A percentile compares a stretch with the other conserved stretches of the same genome.
phyloP scores from a whole-genome alignment of 2,797 vertebrate species.

The Betta splendens region DNA sequence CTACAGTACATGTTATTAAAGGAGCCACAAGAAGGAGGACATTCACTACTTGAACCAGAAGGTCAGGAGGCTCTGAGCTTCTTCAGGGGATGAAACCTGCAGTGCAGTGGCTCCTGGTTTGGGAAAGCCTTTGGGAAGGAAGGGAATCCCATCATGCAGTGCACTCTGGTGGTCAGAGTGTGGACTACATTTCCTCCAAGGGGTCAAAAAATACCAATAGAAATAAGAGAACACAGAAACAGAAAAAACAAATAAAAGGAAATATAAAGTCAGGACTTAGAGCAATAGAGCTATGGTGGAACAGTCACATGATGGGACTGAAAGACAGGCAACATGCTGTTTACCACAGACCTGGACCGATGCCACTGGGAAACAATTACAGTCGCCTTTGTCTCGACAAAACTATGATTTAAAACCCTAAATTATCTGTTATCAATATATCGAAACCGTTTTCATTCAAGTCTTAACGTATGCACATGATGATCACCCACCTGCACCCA shows the following conservation, averaged over 20 bases:
- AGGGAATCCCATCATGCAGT: constrained; percentile 55
- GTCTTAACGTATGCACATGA: background rate
- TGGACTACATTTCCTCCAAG: constrained; percentile 7
- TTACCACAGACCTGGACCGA: constrained; percentile 13
- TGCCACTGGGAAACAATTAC: constrained; percentile 1
- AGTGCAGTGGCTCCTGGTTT: constrained; percentile 31
- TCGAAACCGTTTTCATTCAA: constrained; percentile 15
- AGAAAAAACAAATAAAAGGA: background rate
- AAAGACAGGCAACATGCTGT: too few relatives aligned
- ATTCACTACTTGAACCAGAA: constrained; percentile 8
- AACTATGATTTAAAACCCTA: too few relatives aligned
- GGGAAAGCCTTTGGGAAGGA: constrained; percentile 14
- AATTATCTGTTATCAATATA: constrained; percentile 7
- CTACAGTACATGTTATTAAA: constrained; percentile 6
- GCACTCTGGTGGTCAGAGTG: constrained; percentile 66
- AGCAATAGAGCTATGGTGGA: too few relatives aligned
- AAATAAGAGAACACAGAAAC: background rate
- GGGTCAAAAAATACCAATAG: background rate
- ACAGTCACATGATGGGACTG: constrained; percentile 1
- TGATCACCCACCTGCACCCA: constrained; percentile 23
- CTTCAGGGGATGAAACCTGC: constrained; percentile 13
- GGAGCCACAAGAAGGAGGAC: constrained; percentile 5
- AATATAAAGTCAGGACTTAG: background rate
- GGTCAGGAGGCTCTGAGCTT: constrained; percentile 15
- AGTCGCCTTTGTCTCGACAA: background rate